phyloP scores from a whole-genome alignment of 2,797 vertebrate genomes.

The Danio kyathit region DNA sequence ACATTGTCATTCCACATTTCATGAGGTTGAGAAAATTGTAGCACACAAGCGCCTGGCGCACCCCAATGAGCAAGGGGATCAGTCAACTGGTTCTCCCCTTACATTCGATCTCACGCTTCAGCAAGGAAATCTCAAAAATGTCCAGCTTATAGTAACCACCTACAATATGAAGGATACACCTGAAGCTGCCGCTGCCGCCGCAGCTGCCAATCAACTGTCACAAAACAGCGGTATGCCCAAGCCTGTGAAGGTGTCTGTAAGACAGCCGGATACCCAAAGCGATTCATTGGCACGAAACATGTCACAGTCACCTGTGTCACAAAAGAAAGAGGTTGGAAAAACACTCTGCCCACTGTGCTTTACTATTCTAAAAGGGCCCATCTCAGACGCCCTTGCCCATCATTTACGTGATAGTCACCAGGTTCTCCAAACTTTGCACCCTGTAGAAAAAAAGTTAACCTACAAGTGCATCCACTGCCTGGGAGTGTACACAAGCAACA shows the following conservation, averaged over 20 bases:
- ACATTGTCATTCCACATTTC: slow-evolving; percentile 94
- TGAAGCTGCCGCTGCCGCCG: slow-evolving; percentile 85
- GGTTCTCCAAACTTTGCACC: slow-evolving; percentile 96
- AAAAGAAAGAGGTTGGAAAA: slow-evolving; percentile 91
- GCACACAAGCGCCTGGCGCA: slow-evolving; percentile 91
- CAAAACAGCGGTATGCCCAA: slow-evolving; percentile 57
- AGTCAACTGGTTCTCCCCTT: slow-evolving; percentile 89
- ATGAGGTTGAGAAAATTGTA: slow-evolving; percentile 96
- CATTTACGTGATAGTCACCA: slow-evolving; percentile 95
- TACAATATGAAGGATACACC: slow-evolving; percentile 95
- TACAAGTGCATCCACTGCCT: slow-evolving; percentile 99
- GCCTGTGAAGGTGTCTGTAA: slow-evolving; percentile 66
- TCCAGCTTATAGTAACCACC: slow-evolving; percentile 94
- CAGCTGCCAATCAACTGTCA: slow-evolving; percentile 66
- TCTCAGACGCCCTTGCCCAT: slow-evolving; percentile 91
- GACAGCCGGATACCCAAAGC: slow-evolving; percentile 81
- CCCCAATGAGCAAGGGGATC: slow-evolving; percentile 88
- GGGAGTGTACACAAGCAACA: slow-evolving; percentile 97
- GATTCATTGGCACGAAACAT: slow-evolving; percentile 81
- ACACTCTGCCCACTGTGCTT: slow-evolving; percentile 98
- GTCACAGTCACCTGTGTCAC: slow-evolving; percentile 81
- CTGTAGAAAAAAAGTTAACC: slow-evolving; percentile 97
- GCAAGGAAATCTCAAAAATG: slow-evolving; percentile 91
- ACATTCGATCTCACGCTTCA: slow-evolving; percentile 96
- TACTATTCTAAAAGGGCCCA: slow-evolving; percentile 95